Base-by-base conservation (phyloP, 2,888 invertebrate species). In the Omphaloscelis lunosa region DNA sequence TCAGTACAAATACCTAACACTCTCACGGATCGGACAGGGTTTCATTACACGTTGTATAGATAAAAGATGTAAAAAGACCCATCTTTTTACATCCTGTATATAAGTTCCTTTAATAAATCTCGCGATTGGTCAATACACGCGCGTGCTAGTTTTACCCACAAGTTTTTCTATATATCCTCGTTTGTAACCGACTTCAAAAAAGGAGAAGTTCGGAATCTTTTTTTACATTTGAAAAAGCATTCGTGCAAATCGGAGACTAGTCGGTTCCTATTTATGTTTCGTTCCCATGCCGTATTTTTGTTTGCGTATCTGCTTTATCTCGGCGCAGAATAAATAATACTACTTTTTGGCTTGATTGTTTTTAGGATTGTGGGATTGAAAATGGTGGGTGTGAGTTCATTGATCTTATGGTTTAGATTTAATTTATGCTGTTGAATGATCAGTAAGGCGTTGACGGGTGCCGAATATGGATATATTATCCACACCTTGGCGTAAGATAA, bases 271-370 rank as follows among this genome's bases (percentile, higher is more conserved):
- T 84, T 80, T 80, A 80, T 66, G 17, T 84, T 82, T 66, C 80
- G 58, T 17, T 82, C 34, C 67, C 39, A 71, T 65, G 63, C 51
- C 23, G 20, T 90, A 88, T 70, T 76, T 75, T 62, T 69, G 63
- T 81, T 84, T 58, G n/a, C 11, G 71, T 62, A 73, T 82, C 86
- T 80, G 85, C 74, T 79, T 85, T 84, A 62, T 87, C 51, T 86
- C 78, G 39, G 34, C 65, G 12, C 56, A 39, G 66, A 79, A 79
- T 80, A 80, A 80, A 80, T 80, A 83, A 68, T 68, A 45, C 51
- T 53, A 62, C 56, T 65, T 72, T 75, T 78, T 63, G 39, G 56
- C 59, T 29, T 56, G 68, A 83, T 81, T 81, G 72, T 73, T 73
- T 72, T 56, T 69, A 48, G 29, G 51, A 53, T 70, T 69, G 70